Evolutionary conservation across 2,797 vertebrate species (phyloP), one percentile per base, ranked within the genome.

Genomic region (Enteromius fasciolatus): DNA sequence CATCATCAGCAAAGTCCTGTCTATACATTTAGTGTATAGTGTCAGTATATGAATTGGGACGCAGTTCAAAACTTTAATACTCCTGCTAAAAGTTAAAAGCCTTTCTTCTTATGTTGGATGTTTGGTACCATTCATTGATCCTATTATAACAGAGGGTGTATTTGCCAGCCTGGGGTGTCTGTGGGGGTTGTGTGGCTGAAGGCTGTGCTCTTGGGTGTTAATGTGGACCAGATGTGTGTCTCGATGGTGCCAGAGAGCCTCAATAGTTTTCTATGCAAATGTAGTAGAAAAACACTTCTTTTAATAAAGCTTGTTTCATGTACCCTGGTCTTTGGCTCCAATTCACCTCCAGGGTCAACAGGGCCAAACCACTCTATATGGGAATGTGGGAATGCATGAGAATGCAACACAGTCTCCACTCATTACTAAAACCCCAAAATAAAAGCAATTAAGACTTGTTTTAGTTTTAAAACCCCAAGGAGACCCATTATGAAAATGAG

Each of bases 141-240:
- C 18, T 63, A 54, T 74, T 81, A 64, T 81, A 52, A 74, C 83
- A 73, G 86, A 64, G 64, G 73, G 74, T 83, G 87, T 86, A 91
- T 87, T 87, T 91, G 91, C 61, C 41, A 64, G 44, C 28, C 15
- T 85, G 86, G 83, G 87, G 89, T 86, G 87, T 90, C 88, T 88
- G 86, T 85, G 88, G 90, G 90, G 90, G 87, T 89, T 48, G 81
- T 82, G 85, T 85, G 76, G 77, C 72, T 85, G 36, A 66, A 41
- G 50, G 66, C 64, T 54, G 80, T 78, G 89, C 89, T 91, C 85
- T 64, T 83, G 90, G 91, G 88, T 90, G 89, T 76, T 93, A 94
- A 94, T 88, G 59, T 84, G 72, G 83, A n/a, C 89, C 93, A 95
- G 94, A 93, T 94, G 93, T 90, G 86, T 72, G 85, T 83, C 84